phyloP scores from a whole-genome alignment of 2,888 invertebrate genomes.

The Eupithecia centaureata region DNA sequence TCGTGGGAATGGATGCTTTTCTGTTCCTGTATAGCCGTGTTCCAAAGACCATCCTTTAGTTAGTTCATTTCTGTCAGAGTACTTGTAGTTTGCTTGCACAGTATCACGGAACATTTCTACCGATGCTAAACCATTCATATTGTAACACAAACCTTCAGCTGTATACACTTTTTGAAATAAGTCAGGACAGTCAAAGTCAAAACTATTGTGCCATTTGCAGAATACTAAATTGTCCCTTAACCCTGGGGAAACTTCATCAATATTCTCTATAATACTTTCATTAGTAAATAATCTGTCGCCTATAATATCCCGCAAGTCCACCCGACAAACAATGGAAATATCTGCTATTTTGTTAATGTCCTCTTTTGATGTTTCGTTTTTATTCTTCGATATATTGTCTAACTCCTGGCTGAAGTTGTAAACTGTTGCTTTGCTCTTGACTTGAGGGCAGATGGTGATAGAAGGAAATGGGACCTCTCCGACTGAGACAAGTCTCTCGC shows the following conservation, averaged over 20 bases:
- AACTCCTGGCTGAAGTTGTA: slow-evolving; percentile 48
- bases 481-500: slow-evolving; percentile 54
- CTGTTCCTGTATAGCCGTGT: slow-evolving; percentile 46
- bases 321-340: slow-evolving; percentile 5
- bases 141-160: slow-evolving; percentile 9
- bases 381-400: not conserved
- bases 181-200: not conserved
- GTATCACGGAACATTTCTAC: slow-evolving; percentile 7
- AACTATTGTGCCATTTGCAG: slow-evolving; percentile 8
- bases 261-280: slow-evolving; percentile 10
- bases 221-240: not conserved
- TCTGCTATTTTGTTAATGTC: slow-evolving; percentile 8
- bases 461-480: slow-evolving; percentile 59
- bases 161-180: slow-evolving; percentile 18
- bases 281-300: slow-evolving; percentile 16
- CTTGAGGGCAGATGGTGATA: slow-evolving; percentile 57
- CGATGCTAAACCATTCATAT: not conserved
- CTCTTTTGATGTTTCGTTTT: not conserved
- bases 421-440: slow-evolving; percentile 36
- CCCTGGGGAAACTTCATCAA: slow-evolving; percentile 8
- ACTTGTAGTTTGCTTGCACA: slow-evolving; percentile 47
- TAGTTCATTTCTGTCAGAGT: slow-evolving; percentile 36
- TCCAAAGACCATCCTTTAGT: slow-evolving; percentile 47
- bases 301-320: not conserved
- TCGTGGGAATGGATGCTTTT: slow-evolving; percentile 47